Percentiles rank a stretch among this genome's conserved stretches.
Conservation (phyloP, 2,113 vertebrate genomes). For the Aegithalos caudatus region DNA sequence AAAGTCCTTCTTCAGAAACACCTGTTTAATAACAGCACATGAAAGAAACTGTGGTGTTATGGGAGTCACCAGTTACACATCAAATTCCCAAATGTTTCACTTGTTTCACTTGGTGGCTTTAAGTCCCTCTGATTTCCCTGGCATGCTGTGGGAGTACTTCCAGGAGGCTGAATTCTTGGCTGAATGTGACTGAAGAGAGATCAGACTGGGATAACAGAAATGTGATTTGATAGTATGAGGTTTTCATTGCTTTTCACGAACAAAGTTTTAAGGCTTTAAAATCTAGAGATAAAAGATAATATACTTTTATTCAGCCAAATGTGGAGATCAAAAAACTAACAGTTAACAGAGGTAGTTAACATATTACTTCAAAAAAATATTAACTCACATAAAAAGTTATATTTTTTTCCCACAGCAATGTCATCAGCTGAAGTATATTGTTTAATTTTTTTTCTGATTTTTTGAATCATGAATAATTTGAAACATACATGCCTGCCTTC, state of each 20-base stretch:
- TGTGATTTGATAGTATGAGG: neutral
- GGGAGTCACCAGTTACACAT: neutral
- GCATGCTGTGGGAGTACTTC: neutral
- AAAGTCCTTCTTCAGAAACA: neutral
- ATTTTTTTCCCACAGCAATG: neutral
- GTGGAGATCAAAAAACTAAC: neutral
- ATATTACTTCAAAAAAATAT: neutral
- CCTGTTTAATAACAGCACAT: neutral
- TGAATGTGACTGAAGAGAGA: neutral
- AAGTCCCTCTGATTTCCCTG: slow-evolving; percentile 6
- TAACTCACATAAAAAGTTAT: neutral
- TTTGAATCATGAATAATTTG: neutral
- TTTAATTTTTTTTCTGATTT: neutral
- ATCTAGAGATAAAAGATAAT: neutral
- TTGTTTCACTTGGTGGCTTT: neutral
- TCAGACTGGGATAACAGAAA: neutral
- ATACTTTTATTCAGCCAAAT: neutral
- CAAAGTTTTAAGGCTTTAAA: neutral
- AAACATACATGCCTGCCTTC: neutral
- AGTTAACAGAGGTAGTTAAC: neutral
- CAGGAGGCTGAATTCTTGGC: neutral
- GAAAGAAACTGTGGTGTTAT: neutral
- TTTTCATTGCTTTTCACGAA: neutral
- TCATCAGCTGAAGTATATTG: neutral
- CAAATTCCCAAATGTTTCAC: neutral